Conservation (phyloP, 2,888 invertebrate genomes). For the Drosophila testacea region DNA sequence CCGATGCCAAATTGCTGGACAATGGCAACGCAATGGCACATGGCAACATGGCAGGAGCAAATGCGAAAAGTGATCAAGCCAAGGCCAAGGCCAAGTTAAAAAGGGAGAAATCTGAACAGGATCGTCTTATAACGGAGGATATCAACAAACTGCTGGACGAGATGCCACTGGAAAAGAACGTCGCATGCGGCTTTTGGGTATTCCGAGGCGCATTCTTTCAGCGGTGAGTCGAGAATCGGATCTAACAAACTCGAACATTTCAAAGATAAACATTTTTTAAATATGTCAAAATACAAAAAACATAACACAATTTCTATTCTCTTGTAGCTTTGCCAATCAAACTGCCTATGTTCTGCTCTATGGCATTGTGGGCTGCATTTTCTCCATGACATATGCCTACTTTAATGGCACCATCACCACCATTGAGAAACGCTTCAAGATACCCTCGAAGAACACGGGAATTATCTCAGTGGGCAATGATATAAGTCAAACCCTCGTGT, state of each 20-base stretch:
- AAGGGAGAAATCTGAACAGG: conserved; percentile 75
- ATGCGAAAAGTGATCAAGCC: conserved; percentile 27
- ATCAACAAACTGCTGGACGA: conserved; percentile 86
- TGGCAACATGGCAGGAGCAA: background rate
- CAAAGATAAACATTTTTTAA: too few relatives aligned
- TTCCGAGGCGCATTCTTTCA: conserved; percentile 87
- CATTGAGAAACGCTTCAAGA: conserved; percentile 90
- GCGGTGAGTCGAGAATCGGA: conserved; percentile 84
- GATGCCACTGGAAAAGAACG: conserved; percentile 87
- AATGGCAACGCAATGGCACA: conserved; percentile 53
- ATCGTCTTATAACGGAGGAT: conserved; percentile 82
- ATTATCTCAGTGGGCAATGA: conserved; percentile 91
- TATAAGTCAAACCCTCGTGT: conserved; percentile 89
- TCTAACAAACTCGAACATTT: background rate
- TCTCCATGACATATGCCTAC: conserved; percentile 89
- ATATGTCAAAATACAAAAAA: too few relatives aligned
- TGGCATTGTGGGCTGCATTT: conserved; percentile 89
- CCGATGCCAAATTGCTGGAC: conserved; percentile 73
- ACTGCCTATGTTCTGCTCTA: conserved; percentile 87
- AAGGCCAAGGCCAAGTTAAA: conserved; percentile 57
- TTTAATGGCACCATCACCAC: conserved; percentile 91
- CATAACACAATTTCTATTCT: too few relatives aligned
- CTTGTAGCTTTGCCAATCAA: conserved; percentile 84
- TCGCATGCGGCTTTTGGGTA: conserved; percentile 88
- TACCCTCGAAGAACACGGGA: conserved; percentile 90